Evolutionary conservation across 2,888 invertebrate species (phyloP), one percentile per base, ranked within the genome.

Genomic region (Oligia latruncula): DNA sequence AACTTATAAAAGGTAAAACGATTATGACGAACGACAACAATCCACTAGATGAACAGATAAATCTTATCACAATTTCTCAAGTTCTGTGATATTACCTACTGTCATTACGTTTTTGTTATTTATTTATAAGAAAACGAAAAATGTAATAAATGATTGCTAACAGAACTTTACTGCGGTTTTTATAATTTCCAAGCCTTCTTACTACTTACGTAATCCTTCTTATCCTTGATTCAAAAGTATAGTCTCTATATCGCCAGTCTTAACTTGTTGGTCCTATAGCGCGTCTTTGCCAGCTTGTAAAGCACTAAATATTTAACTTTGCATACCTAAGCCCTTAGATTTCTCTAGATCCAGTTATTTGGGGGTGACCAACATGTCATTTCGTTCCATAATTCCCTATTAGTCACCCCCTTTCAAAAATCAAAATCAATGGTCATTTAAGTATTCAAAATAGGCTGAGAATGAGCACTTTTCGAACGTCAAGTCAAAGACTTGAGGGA

Each of bases 71-170:
- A 23, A 67, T 49, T 55, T n/a, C 20, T 77, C 4, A 23, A n/a
- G 17, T 1, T 35, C 15, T 68, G 74, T 68, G 46, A 76, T 13
- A 15, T 55, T 17, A 60, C n/a, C n/a, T n/a, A n/a, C 72, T 81
- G 75, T 81, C 81, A 70, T 71, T 43, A 60, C 3, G 9, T 40
- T 6, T 77, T 64, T 66, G 82, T 84, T 77, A 85, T 60, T 77
- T 85, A 85, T 46, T 84, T 82, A 0, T 77, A 85, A 85, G 49
- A 70, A 23, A 49, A 46, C 1, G 2, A 70, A 70, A n/a, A 43
- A 58, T 62, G 11, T 6, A 79, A 84, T 83, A 83, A 74, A 82
- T n/a, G 0, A 62, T 76, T 76, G 65, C 58, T 73, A 29, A 64
- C 15, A 49, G 4, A 66, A 55, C 15, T 17, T 72, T 23, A n/a